These are phyloP conservation scores for Ephydatia muelleri DNA, from an alignment of 37 sponge, comb jelly and placozoan genomes.

Conservation along the genomic window DNA sequence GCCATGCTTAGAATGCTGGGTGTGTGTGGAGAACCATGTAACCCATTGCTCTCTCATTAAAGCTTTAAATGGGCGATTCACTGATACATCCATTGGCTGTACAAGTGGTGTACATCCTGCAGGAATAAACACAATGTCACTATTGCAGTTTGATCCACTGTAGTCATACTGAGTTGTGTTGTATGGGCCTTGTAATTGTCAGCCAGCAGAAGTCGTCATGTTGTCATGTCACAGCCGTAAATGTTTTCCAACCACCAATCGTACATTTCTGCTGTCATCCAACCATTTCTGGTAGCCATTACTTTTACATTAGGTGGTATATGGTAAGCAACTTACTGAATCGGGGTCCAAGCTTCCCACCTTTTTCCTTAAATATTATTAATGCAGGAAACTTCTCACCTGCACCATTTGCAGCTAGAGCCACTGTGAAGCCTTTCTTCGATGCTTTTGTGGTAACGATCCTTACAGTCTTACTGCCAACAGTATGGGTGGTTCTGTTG, in stretches of 20 bases:
- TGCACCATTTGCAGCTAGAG: conserved; percentile 20
- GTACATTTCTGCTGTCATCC: conserved; percentile 4
- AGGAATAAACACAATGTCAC: conserved; percentile 30
- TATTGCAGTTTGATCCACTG: conserved; percentile 14
- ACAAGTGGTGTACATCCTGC: conserved; percentile 41
- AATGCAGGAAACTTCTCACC: conserved; percentile 31
- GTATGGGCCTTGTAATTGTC: conserved; percentile 16
- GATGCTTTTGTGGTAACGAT: conserved; percentile 5
- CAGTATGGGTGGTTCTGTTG: not conserved
- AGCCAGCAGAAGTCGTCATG: conserved; percentile 1
- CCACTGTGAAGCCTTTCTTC: conserved; percentile 51
- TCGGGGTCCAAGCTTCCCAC: conserved; percentile 14
- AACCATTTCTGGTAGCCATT: conserved; percentile 19
- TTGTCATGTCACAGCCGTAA: not conserved
- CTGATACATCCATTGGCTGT: conserved; percentile 37
- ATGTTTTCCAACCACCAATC: not conserved
- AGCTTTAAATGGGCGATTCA: conserved; percentile 27
- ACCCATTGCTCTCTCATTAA: conserved; percentile 5
- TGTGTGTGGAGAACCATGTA: conserved; percentile 3
- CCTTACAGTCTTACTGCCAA: not conserved
- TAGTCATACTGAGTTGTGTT: not conserved
- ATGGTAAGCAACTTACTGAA: not conserved
- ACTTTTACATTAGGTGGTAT: conserved; percentile 27
- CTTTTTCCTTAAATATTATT: conserved; percentile 34
- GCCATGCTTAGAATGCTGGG: not conserved